Percentiles rank a stretch among this genome's conserved stretches.
Conservation (phyloP, 1,140 invertebrate species). For the Bombyx mori region DNA sequence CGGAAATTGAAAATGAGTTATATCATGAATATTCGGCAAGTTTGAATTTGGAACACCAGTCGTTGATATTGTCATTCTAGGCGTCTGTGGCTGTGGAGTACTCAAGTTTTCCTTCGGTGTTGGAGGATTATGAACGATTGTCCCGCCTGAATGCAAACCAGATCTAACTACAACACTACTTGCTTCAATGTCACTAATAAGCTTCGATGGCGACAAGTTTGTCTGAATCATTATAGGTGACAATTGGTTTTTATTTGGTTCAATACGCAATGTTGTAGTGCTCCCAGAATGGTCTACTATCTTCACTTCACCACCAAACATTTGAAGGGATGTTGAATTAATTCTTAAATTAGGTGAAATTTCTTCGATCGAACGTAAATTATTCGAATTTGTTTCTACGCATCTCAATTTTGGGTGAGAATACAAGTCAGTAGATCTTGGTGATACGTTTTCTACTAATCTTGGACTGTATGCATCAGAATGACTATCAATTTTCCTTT, state of each 20-base stretch:
- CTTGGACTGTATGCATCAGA: slow-evolving; percentile 64
- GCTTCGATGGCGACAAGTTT: slow-evolving; percentile 62
- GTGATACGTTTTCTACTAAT: slow-evolving; percentile 48
- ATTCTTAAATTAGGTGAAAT: slow-evolving; percentile 64
- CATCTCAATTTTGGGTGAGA: slow-evolving; percentile 70
- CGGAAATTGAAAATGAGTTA: slow-evolving; percentile 74
- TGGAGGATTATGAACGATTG: slow-evolving; percentile 77
- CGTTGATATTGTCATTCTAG: slow-evolving; percentile 72
- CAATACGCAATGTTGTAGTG: slow-evolving; percentile 80
- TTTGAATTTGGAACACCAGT: slow-evolving; percentile 74
- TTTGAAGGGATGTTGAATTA: slow-evolving; percentile 74
- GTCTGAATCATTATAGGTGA: slow-evolving; percentile 68
- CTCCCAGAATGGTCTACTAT: slow-evolving; percentile 78
- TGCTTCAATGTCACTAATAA: slow-evolving; percentile 62
- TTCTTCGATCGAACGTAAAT: slow-evolving; percentile 73
- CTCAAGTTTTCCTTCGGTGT: slow-evolving; percentile 61
- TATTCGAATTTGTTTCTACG: slow-evolving; percentile 64
- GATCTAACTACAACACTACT: slow-evolving; percentile 79
- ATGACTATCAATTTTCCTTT: slow-evolving; percentile 53
- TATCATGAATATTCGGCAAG: slow-evolving; percentile 67
- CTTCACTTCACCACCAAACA: slow-evolving; percentile 85
- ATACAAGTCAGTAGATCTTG: slow-evolving; percentile 50
- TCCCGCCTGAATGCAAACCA: slow-evolving; percentile 81
- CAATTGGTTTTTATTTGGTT: slow-evolving; percentile 71
- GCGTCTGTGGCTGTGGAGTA: slow-evolving; percentile 70